These are phyloP conservation scores for Drosophila micromelanica DNA, from an alignment of 1,140 invertebrate species.

Conservation along the genomic window DNA sequence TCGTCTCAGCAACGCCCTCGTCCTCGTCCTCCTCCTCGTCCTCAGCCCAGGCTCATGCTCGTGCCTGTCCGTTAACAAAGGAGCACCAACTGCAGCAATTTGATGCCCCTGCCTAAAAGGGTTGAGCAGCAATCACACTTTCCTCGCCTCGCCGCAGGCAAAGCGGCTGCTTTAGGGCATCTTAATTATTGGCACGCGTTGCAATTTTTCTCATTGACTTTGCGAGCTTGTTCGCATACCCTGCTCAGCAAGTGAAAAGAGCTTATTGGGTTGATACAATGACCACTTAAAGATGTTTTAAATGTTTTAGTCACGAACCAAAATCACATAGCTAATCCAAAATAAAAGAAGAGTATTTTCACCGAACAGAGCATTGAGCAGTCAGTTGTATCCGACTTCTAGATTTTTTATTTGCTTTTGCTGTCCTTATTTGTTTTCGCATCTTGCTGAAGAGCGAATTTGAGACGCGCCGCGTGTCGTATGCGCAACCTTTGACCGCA, in stretches of 20 bases:
- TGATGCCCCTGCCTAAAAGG: conserved; percentile 57
- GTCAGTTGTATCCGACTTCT: neutral
- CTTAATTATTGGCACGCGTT: conserved; percentile 82
- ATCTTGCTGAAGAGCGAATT: conserved; percentile 22
- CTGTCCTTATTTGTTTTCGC: neutral
- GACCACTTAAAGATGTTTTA: too few species aligned
- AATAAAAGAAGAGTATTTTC: too few species aligned
- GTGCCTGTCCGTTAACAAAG: conserved; percentile 54
- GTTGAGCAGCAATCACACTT: conserved; percentile 21
- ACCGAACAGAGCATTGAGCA: neutral
- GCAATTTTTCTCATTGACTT: conserved; percentile 78
- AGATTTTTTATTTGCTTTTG: neutral
- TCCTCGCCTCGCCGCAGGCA: neutral
- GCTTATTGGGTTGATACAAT: neutral
- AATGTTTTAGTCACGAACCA: too few species aligned
- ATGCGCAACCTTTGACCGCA: conserved; percentile 72
- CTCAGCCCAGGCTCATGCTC: neutral
- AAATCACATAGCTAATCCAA: too few species aligned
- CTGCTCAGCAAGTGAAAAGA: neutral
- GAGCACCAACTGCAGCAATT: conserved; percentile 76
- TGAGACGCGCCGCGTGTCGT: conserved; percentile 71
- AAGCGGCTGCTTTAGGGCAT: conserved; percentile 21
- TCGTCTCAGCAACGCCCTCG: neutral
- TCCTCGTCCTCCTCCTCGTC: neutral
- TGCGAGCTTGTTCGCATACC: conserved; percentile 11